Evolutionary conservation across 2,888 invertebrate species (phyloP).

Genomic region (Drosophila multiciliata): DNA sequence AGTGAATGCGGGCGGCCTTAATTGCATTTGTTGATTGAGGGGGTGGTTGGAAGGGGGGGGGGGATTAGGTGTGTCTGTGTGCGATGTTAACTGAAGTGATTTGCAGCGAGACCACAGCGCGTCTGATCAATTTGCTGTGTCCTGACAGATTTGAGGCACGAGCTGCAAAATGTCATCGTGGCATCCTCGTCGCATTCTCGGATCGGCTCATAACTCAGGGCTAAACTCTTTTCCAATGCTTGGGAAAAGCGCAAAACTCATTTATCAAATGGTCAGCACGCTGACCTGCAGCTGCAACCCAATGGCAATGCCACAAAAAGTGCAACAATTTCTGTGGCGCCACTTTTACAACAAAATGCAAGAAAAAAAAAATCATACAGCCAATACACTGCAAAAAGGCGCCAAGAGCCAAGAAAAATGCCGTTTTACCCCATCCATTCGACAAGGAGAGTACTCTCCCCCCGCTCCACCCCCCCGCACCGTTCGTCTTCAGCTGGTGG

Average conservation of each 20-base stretch:
- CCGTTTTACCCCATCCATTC: constrained; percentile 8
- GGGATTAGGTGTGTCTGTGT: neutral
- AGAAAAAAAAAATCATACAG: constrained; percentile 20
- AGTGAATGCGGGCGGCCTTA: constrained; percentile 34
- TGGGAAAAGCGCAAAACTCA: constrained; percentile 72
- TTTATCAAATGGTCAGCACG: constrained; percentile 72
- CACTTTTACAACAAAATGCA: constrained; percentile 28
- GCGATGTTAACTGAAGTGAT: constrained; percentile 36
- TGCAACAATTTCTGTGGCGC: constrained; percentile 62
- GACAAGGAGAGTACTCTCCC: neutral
- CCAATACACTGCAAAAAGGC: constrained; percentile 15
- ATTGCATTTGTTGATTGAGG: constrained; percentile 29
- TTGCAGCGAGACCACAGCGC: constrained; percentile 39
- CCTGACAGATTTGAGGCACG: constrained; percentile 66
- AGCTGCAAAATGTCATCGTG: constrained; percentile 49
- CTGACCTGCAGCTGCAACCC: constrained; percentile 55
- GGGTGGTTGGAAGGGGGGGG: neutral
- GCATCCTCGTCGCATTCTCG: constrained; percentile 28
- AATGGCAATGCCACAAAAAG: constrained; percentile 59
- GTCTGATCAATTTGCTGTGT: constrained; percentile 63
- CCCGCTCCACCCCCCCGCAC: neutral
- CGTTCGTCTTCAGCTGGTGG: constrained; percentile 29
- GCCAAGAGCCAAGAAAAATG: constrained; percentile 50
- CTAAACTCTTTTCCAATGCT: constrained; percentile 37
- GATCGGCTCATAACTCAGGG: constrained; percentile 62